Conservation (phyloP, 2,113 vertebrate species). For the Arizona elegans region DNA sequence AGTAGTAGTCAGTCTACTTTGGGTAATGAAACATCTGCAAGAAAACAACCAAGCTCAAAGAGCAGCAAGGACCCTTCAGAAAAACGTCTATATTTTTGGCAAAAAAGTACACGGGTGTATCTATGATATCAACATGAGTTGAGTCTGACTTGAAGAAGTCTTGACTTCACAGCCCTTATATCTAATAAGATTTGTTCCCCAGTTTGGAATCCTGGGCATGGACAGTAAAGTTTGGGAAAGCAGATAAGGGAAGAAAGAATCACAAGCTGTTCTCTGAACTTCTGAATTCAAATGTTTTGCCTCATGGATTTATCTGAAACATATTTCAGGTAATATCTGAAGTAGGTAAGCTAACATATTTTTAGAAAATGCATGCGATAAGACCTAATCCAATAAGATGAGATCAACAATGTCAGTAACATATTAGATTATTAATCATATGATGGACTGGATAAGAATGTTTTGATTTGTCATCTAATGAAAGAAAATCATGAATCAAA, state of each 20-base stretch:
- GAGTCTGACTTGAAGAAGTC: not conserved
- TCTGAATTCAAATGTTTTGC: not conserved
- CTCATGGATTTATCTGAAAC: not conserved
- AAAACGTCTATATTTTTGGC: not conserved
- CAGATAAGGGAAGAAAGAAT: not conserved
- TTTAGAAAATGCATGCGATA: not conserved
- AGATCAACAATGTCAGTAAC: not conserved
- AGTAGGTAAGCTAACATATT: not conserved
- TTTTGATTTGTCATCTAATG: conserved; percentile 18
- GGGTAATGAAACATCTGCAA: not conserved
- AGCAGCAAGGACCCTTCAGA: not conserved
- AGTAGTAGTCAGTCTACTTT: not conserved
- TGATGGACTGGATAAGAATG: not conserved
- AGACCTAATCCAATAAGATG: not conserved
- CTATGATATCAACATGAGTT: not conserved
- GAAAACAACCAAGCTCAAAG: not conserved
- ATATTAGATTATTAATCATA: not conserved
- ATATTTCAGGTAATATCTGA: not conserved
- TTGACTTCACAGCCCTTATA: not conserved
- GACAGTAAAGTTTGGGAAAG: not conserved
- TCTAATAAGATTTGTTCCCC: not conserved
- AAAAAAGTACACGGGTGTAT: not conserved
- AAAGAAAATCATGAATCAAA: not conserved
- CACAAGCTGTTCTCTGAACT: not conserved
- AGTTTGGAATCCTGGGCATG: not conserved